Conservation (phyloP, 1,140 invertebrate genomes). For the Drosophila bifasciata region DNA sequence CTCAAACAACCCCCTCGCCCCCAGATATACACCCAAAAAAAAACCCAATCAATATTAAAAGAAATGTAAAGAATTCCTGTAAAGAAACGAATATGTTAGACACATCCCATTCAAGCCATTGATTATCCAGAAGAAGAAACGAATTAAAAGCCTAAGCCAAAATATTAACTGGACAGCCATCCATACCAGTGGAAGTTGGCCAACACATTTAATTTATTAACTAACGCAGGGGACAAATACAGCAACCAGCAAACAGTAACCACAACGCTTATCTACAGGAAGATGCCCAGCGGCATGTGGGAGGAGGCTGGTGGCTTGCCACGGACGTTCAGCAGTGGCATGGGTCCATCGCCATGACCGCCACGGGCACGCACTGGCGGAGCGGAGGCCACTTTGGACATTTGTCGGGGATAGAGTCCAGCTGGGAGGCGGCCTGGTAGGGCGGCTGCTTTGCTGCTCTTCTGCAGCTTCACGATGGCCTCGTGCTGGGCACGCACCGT, state of each 20-base stretch:
- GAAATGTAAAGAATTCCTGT: conserved; percentile 25
- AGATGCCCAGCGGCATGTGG: conserved; percentile 22
- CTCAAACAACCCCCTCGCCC: neutral
- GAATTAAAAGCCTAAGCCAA: neutral
- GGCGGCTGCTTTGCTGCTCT: neutral
- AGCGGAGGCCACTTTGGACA: conserved; percentile 5
- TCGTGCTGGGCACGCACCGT: conserved; percentile 29
- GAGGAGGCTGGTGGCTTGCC: conserved; percentile 12
- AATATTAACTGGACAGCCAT: neutral
- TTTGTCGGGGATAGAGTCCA: conserved; percentile 27
- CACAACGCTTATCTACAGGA: conserved; percentile 2
- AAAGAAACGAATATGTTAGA: conserved; percentile 16
- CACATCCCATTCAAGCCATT: neutral
- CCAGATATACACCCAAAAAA: neutral
- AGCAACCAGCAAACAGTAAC: neutral
- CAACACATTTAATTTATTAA: conserved; percentile 39
- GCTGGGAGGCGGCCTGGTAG: neutral
- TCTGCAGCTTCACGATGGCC: conserved; percentile 44
- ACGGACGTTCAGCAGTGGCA: conserved; percentile 1
- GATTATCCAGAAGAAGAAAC: conserved; percentile 4
- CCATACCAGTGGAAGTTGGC: neutral
- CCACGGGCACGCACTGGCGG: conserved; percentile 10
- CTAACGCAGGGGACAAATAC: neutral
- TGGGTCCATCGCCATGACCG: conserved; percentile 42
- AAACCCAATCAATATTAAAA: conserved; percentile 3